Percentiles rank a stretch among this genome's conserved stretches.
phyloP scores from a whole-genome alignment of 2,888 invertebrate genomes.

The Seladonia tumulorum region DNA sequence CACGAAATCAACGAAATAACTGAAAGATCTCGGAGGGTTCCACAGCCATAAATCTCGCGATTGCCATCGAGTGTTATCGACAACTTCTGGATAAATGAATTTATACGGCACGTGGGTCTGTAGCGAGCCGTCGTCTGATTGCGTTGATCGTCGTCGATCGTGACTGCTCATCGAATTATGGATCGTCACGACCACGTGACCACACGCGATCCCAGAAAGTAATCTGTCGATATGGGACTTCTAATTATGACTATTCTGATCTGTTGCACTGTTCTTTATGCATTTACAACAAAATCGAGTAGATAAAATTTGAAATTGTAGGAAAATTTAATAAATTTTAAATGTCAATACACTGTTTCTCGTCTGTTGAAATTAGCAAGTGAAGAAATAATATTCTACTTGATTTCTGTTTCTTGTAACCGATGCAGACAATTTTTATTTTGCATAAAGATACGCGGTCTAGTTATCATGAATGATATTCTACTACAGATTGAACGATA shows the following conservation, averaged over 20 bases:
- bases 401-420: too few species aligned
- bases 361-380: too few species aligned
- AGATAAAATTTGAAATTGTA: too few species aligned
- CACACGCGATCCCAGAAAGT: neutral
- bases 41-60: conserved; percentile 64
- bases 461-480: neutral
- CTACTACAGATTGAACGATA: too few species aligned
- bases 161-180: conserved; percentile 25
- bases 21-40: conserved; percentile 46
- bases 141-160: conserved; percentile 33
- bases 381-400: too few species aligned
- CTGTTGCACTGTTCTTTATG: too few species aligned
- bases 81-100: conserved; percentile 68
- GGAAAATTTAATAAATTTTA: too few species aligned
- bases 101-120: conserved; percentile 59
- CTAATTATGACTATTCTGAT: neutral
- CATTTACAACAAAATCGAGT: too few species aligned
- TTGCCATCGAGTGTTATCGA: conserved; percentile 64
- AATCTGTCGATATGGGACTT: neutral
- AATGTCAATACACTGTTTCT: too few species aligned
- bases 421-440: too few species aligned
- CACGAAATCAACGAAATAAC: conserved; percentile 45
- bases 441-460: too few species aligned
- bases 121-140: conserved; percentile 42
- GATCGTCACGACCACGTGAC: conserved; percentile 23